A percentile compares a stretch with the other conserved stretches of the same genome.
phyloP scores from a whole-genome alignment of 2,113 vertebrate species.

The Clarias magur region DNA sequence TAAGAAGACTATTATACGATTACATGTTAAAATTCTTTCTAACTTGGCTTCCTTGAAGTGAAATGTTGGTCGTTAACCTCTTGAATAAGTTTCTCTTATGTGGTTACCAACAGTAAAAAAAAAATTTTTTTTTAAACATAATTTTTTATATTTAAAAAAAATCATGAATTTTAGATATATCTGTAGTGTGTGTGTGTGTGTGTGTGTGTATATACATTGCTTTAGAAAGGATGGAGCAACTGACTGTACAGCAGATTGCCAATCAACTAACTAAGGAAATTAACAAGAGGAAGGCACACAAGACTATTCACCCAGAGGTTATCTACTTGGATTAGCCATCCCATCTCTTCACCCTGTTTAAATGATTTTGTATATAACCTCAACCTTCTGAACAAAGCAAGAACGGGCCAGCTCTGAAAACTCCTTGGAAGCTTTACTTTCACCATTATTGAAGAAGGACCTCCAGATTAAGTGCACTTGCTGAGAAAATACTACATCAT shows the following conservation, averaged over 20 bases:
- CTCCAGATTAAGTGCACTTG: background rate
- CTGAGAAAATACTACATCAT: background rate
- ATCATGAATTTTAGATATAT: background rate
- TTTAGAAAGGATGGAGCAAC: slow-evolving; percentile 46
- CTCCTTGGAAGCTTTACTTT: background rate
- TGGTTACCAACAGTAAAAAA: background rate
- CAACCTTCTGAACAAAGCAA: background rate
- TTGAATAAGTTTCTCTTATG: background rate
- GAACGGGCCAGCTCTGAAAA: background rate
- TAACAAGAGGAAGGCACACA: slow-evolving; percentile 19
- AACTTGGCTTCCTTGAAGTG: background rate
- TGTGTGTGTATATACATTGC: slow-evolving; percentile 44
- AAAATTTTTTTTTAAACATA: too few species aligned
- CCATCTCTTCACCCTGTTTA: background rate
- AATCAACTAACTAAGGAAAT: background rate
- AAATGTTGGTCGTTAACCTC: background rate
- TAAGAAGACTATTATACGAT: slow-evolving; percentile 21
- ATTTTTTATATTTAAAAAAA: background rate
- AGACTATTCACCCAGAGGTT: slow-evolving; percentile 33
- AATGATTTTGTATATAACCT: background rate
- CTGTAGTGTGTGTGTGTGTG: slow-evolving; percentile 39
- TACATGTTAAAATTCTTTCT: background rate
- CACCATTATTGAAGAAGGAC: background rate
- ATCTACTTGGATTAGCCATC: background rate
- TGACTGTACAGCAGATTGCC: slow-evolving; percentile 9